Conservation (phyloP, 2,888 invertebrate species). For the Lordiphosa fenestrarum region DNA sequence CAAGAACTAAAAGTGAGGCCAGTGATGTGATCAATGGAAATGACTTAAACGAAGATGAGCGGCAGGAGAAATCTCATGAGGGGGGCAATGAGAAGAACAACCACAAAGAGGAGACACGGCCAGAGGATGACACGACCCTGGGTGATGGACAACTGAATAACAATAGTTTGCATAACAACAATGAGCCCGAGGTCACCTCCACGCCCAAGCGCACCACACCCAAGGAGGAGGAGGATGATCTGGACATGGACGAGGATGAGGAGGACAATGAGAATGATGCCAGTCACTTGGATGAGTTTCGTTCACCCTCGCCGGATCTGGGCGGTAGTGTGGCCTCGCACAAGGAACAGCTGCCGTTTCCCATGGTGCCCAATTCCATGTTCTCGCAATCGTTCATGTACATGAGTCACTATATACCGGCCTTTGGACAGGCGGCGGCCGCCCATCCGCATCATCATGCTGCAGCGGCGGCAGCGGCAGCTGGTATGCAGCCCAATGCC, state of each 20-base stretch:
- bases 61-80: constrained; percentile 41
- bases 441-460: constrained; percentile 78
- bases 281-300: constrained; percentile 79
- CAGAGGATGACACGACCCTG: constrained; percentile 7
- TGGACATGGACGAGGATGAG: constrained; percentile 79
- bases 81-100: constrained; percentile 44
- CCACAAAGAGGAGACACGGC: constrained; percentile 22
- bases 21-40: constrained; percentile 55
- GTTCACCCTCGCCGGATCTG: constrained; percentile 78
- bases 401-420: constrained; percentile 92
- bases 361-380: constrained; percentile 92
- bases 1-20: constrained; percentile 42
- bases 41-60: constrained; percentile 47
- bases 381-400: constrained; percentile 95
- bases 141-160: constrained; percentile 11
- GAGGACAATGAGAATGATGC: constrained; percentile 79
- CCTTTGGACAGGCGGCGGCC: constrained; percentile 81
- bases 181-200: constrained; percentile 17
- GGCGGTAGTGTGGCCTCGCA: constrained; percentile 71
- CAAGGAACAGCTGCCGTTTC: constrained; percentile 86
- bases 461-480: constrained; percentile 80
- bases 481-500: constrained; percentile 71
- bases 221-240: constrained; percentile 78
- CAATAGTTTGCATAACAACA: constrained; percentile 30
- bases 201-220: constrained; percentile 71